Conservation (phyloP, 2,888 invertebrate genomes). For the Polyommatus icarus region DNA sequence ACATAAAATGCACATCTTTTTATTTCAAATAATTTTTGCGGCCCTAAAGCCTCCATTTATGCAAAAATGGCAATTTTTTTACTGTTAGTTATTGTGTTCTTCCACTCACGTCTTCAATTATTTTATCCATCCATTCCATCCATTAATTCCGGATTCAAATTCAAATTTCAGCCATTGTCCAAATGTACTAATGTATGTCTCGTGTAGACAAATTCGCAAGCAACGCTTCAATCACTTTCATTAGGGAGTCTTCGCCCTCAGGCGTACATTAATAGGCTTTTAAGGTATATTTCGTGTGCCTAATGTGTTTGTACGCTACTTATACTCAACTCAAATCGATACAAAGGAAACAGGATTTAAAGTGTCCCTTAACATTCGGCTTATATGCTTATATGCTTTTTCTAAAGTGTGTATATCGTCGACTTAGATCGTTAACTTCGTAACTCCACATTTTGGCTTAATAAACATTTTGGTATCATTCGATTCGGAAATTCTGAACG, state of each 20-base stretch:
- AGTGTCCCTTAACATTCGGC: neutral
- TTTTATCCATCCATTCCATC: neutral
- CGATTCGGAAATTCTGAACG: no score
- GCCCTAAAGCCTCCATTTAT: no score
- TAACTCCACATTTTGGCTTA: no score
- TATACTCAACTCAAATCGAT: constrained; percentile 36
- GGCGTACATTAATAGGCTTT: constrained; percentile 34
- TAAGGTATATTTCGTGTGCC: constrained; percentile 30
- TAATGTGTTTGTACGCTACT: constrained; percentile 33
- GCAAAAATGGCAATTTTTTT: no score
- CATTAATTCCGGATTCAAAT: neutral
- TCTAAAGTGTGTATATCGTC: neutral
- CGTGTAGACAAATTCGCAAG: constrained; percentile 25
- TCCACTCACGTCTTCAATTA: no score
- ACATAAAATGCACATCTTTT: no score
- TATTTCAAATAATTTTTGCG: no score
- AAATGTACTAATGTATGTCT: constrained; percentile 11
- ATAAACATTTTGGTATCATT: no score
- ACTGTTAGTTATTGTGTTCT: no score
- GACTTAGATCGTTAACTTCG: no score
- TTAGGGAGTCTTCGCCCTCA: constrained; percentile 27
- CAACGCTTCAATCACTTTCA: constrained; percentile 34
- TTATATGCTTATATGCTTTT: neutral
- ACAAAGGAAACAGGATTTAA: constrained; percentile 1
- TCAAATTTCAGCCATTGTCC: constrained; percentile 12